phyloP scores from a whole-genome alignment of 2,888 invertebrate species.

The Eubasilissa splendida region DNA sequence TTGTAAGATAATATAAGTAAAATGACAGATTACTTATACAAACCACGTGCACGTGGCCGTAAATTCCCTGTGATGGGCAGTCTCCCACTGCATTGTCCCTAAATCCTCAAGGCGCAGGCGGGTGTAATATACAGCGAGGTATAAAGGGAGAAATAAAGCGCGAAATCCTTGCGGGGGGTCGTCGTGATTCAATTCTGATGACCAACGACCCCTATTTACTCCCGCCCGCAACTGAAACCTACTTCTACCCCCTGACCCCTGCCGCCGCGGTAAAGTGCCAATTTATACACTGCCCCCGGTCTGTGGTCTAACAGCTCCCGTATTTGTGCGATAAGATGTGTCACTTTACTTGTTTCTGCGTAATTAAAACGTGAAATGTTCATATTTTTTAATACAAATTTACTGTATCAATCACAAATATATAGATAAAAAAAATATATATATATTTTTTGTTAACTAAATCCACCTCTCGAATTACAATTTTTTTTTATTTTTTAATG shows the following conservation, averaged over 20 bases:
- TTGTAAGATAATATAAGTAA: too few species aligned
- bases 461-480: too few species aligned
- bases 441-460: too few species aligned
- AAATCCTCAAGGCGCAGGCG: slow-evolving; percentile 46
- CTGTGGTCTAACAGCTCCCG: slow-evolving; percentile 15
- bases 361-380: too few species aligned
- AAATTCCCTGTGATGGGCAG: slow-evolving; percentile 30
- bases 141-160: slow-evolving; percentile 59
- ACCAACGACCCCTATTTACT: slow-evolving; percentile 59
- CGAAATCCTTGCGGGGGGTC: slow-evolving; percentile 57
- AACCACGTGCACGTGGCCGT: slow-evolving; percentile 7
- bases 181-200: slow-evolving; percentile 59
- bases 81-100: slow-evolving; percentile 41
- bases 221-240: slow-evolving; percentile 42
- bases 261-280: slow-evolving; percentile 44
- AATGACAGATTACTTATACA: not conserved
- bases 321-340: slow-evolving; percentile 3
- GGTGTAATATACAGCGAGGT: slow-evolving; percentile 56
- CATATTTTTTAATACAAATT: too few species aligned
- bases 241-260: slow-evolving; percentile 43
- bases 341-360: too few species aligned
- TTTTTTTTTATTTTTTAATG: too few species aligned
- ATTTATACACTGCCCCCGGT: slow-evolving; percentile 30
- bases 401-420: too few species aligned
- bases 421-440: too few species aligned